phyloP scores from a whole-genome alignment of 2,888 invertebrate genomes.

The Germaria angustata region DNA sequence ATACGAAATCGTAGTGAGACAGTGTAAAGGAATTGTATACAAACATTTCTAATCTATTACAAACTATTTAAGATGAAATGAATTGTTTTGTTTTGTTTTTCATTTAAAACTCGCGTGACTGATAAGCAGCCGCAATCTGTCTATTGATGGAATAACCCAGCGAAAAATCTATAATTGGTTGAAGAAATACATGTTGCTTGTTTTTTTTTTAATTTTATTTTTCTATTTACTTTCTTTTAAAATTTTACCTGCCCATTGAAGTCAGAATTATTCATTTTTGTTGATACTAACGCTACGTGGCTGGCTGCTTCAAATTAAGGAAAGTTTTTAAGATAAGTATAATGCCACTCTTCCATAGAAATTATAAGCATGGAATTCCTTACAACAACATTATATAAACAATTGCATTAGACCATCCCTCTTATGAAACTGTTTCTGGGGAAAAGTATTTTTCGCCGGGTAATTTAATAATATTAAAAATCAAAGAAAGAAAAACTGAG shows the following conservation, averaged over 20 bases:
- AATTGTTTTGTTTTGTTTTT: neutral
- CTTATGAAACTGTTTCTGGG: neutral
- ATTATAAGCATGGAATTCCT: too few species aligned
- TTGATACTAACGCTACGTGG: too few species aligned
- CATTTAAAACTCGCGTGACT: conserved; percentile 61
- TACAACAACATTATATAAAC: too few species aligned
- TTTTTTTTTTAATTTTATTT: too few species aligned
- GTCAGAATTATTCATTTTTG: too few species aligned
- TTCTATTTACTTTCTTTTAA: too few species aligned
- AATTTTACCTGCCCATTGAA: too few species aligned
- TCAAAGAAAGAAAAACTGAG: neutral
- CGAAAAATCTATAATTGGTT: neutral
- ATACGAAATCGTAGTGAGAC: neutral
- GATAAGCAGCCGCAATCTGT: conserved; percentile 37
- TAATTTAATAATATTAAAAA: neutral
- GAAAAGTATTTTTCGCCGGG: neutral
- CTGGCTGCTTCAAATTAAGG: too few species aligned
- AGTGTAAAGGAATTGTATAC: conserved; percentile 19
- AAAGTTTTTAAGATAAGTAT: too few species aligned
- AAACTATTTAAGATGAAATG: conserved; percentile 10
- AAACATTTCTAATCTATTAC: neutral
- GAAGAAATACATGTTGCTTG: too few species aligned
- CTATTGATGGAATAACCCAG: neutral
- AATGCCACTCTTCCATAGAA: too few species aligned
- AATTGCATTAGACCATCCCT: too few species aligned